Percentiles rank a stretch among this genome's conserved stretches.
Evolutionary conservation across 2,797 vertebrate species (phyloP).

Genomic region (Sebastes matsubarae): DNA sequence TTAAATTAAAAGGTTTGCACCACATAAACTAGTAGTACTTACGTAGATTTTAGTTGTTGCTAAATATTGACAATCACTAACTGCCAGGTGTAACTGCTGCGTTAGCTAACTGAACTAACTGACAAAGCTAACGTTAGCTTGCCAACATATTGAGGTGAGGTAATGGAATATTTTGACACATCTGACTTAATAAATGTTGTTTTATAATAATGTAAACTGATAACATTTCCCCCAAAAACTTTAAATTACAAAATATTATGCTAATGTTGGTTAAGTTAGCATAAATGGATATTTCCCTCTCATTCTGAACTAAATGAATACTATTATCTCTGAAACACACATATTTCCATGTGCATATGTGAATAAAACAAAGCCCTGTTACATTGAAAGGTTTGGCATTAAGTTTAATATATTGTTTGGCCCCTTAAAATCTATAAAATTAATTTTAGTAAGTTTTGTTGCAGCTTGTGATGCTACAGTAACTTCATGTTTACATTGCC

Average conservation of each 20-base stretch:
- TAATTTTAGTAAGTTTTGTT: not conserved
- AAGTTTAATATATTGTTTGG: not conserved
- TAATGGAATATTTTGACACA: not conserved
- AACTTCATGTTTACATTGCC: not conserved
- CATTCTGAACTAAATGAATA: not conserved
- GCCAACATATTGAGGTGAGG: not conserved
- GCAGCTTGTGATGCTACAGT: not conserved
- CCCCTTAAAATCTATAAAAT: not conserved
- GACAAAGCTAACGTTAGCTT: not conserved
- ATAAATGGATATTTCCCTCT: not conserved
- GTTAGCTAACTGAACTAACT: not conserved
- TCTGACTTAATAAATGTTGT: not conserved
- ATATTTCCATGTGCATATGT: not conserved
- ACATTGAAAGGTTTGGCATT: not conserved
- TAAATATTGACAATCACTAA: not conserved
- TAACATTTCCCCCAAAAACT: not conserved
- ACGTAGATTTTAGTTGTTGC: not conserved
- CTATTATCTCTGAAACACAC: not conserved
- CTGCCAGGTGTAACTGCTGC: not conserved
- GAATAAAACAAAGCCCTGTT: not conserved
- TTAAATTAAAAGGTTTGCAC: not conserved
- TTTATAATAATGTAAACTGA: not conserved
- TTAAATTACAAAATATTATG: not conserved
- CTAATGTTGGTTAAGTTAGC: not conserved
- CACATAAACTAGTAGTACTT: not conserved